Conservation (phyloP, 1,140 invertebrate genomes). For the Dendrolimus punctatus region DNA sequence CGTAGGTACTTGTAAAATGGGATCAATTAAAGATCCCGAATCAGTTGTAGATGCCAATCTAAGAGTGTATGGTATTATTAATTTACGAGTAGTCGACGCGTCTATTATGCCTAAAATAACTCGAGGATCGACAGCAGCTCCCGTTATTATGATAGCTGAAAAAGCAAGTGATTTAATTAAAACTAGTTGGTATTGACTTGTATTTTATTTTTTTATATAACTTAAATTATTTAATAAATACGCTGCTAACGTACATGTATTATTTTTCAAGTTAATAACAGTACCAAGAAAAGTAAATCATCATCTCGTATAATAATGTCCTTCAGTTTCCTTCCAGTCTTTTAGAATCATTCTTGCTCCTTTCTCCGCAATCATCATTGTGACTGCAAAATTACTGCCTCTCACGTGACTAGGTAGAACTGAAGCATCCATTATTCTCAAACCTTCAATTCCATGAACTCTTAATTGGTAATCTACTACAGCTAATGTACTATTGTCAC, state of each 20-base stretch:
- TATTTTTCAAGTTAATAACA: too few species aligned
- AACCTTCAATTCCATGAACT: constrained; percentile 60
- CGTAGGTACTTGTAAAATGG: constrained; percentile 85
- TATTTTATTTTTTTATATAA: constrained; percentile 35
- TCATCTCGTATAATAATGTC: constrained; percentile 34
- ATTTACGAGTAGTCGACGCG: constrained; percentile 83
- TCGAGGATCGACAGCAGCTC: constrained; percentile 81
- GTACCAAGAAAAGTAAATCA: neutral
- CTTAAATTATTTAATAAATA: constrained; percentile 5
- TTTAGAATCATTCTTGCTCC: constrained; percentile 54
- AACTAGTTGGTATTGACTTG: constrained; percentile 70
- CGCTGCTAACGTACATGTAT: too few species aligned
- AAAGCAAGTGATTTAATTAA: constrained; percentile 90
- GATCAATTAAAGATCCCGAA: constrained; percentile 74
- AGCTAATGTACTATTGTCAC: constrained; percentile 62
- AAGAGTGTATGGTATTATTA: constrained; percentile 78
- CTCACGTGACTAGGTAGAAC: constrained; percentile 67
- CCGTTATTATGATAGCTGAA: constrained; percentile 90
- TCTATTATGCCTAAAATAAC: constrained; percentile 84
- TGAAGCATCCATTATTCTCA: constrained; percentile 70
- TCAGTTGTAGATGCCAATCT: constrained; percentile 85
- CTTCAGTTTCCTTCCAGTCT: constrained; percentile 61
- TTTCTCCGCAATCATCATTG: constrained; percentile 73
- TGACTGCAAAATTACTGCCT: constrained; percentile 67
- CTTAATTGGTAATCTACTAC: constrained; percentile 72